phyloP scores from a whole-genome alignment of 1,140 invertebrate species.

The Philaenus spumarius region DNA sequence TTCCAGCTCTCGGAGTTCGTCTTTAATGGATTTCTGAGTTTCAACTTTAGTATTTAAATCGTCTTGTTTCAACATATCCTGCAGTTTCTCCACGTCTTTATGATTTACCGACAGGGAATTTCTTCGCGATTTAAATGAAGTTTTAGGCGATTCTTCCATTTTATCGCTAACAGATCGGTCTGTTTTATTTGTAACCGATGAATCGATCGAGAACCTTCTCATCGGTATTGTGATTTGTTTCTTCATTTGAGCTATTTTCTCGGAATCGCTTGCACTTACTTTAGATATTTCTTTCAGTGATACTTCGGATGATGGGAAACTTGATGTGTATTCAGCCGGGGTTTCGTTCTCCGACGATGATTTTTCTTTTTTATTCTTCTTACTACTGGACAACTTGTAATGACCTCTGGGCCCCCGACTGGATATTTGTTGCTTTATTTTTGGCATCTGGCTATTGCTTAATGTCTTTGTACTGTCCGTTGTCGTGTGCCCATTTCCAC shows the following conservation, averaged over 20 bases:
- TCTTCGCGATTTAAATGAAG: neutral
- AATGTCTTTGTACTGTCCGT: neutral
- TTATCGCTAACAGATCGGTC: neutral
- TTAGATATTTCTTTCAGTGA: neutral
- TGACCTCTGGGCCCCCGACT: neutral
- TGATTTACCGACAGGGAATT: conserved; percentile 1
- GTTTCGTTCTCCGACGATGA: neutral
- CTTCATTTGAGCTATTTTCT: neutral
- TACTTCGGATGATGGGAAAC: neutral
- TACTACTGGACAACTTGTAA: conserved; percentile 1
- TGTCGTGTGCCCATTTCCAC: neutral
- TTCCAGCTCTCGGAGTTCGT: conserved; percentile 13
- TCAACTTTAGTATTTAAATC: neutral
- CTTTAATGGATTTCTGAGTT: conserved; percentile 8
- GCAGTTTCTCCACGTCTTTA: neutral
- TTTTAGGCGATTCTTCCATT: neutral
- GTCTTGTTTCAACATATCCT: neutral
- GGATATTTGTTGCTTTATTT: conserved; percentile 3
- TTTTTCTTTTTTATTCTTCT: neutral
- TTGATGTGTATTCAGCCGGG: conserved; percentile 1
- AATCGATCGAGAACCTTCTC: conserved; percentile 1
- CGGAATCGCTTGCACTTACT: neutral
- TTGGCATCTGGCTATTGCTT: neutral
- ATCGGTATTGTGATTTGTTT: neutral
- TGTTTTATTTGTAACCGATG: neutral